Base-by-base conservation (phyloP, 2,113 vertebrate genomes). In the Pedetes capensis region DNA sequence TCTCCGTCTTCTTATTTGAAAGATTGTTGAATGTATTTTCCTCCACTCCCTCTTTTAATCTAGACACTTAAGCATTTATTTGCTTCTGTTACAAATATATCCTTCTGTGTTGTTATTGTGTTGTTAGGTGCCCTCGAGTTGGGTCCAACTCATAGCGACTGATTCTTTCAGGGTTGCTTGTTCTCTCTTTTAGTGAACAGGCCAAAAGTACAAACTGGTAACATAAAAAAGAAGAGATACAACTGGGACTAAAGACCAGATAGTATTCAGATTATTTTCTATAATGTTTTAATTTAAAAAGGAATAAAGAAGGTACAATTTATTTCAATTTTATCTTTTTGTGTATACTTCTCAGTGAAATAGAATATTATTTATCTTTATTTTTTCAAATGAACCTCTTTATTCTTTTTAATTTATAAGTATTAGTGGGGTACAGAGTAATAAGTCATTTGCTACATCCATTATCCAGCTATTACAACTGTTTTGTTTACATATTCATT, bases 281-380 rank as follows among this genome's bases (percentile, higher is more conserved):
- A 78, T 75, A 69, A 85, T 29, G n/a, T 69, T 78, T 78, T 80
- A 25, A 39, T 69, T 91, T 95, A 8, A 71, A 93, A 86, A 61
- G 8, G 68, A 59, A 84, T 69, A 76, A 92, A 84, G 10, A 84
- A 72, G 4, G 2, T 76, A 53, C 42, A 13, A 22, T n/a, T 87
- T 49, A 83, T 83, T 91, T 91, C 16, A n/a, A 72, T 49, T 80
- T 66, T 63, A 69, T 74, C 53, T 64, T 93, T 87, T 92, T 76
- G 22, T 55, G 12, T 61, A 25, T 55, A 27, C 5, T 39, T 96
- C 83, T 95, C 20, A 76, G 37, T 42, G 37, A 95, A 72, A 74
- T 88, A 81, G 89, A 71, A 81, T 78, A 22, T 27, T 51, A 25
- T 55, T 57, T 76, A 76, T 44, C n/a, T n/a, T n/a, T n/a, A n/a